Evolutionary conservation across 2,797 vertebrate genomes (phyloP), one percentile per base, ranked within the genome.

Genomic region (Poecilia wingei): DNA sequence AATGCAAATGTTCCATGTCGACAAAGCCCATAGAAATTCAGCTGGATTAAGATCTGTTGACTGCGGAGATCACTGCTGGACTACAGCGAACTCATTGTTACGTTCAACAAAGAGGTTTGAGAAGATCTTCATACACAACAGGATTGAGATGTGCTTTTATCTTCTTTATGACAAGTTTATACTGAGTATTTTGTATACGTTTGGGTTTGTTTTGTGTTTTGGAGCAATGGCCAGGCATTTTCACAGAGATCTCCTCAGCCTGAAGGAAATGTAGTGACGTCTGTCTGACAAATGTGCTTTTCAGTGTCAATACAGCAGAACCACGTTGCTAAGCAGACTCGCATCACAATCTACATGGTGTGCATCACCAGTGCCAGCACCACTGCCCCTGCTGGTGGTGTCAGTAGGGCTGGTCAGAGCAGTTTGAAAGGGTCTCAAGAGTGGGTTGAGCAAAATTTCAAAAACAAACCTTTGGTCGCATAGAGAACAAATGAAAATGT

Each of bases 241-340:
- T 53, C 49, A 77, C 41, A 80, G 28, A 41, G 66, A 77, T 18
- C 20, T 43, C 25, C 55, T 72, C 45, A 39, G 78, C 79, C 74
- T 83, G 69, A 86, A 77, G 72, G 74, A 85, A n/a, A 41, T 69
- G 73, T 43, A 85, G 51, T 76, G 61, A 79, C 76, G 74, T 76
- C 47, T 72, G 66, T 76, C 55, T 7, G 12, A 25, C 18, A 82
- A 55, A 86, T 80, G 79, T 72, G 73, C 66, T 85, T 78, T 89
- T 85, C 78, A 70, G 49, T 84, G 79, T 81, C 86, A 78, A 82
- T 83, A 74, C 79, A 89, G 76, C 85, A 83, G 78, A 66, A 85
- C 25, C 70, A 59, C 51, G 83, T 88, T 80, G 75, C 69, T 74
- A 66, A 69, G 80, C 66, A 79, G 82, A 79, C 53, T 28, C 4